Evolutionary conservation across 1,140 invertebrate genomes (phyloP).

Genomic region (Oryctes rhinoceros): DNA sequence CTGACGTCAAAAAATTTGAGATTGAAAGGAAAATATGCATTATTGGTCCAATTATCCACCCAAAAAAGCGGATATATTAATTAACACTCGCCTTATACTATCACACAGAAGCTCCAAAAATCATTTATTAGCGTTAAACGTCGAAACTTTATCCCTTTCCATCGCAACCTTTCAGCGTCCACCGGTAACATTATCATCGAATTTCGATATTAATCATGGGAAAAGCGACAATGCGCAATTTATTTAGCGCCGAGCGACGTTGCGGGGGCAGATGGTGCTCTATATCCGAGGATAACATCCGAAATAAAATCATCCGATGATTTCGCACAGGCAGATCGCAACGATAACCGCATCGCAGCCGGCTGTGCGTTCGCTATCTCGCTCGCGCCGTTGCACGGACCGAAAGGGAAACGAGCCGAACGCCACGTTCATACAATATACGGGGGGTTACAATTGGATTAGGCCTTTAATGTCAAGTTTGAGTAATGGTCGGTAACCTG

Average conservation of each 20-base stretch:
- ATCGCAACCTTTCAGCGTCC: too few relatives aligned
- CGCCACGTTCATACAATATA: slow-evolving; percentile 43
- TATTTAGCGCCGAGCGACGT: slow-evolving; percentile 3
- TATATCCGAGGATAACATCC: slow-evolving; percentile 11
- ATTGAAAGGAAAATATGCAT: too few relatives aligned
- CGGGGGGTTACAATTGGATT: slow-evolving; percentile 61
- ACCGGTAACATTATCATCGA: neutral
- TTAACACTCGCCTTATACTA: too few relatives aligned
- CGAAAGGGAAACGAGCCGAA: neutral
- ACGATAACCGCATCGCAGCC: slow-evolving; percentile 10
- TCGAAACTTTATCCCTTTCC: too few relatives aligned
- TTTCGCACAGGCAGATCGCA: slow-evolving; percentile 23
- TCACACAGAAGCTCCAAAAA: too few relatives aligned
- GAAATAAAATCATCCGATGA: slow-evolving; percentile 36
- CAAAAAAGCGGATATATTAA: too few relatives aligned
- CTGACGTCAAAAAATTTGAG: too few relatives aligned
- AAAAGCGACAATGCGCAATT: slow-evolving; percentile 17
- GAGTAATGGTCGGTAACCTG: slow-evolving; percentile 61
- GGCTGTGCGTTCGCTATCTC: neutral
- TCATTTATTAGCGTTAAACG: too few relatives aligned
- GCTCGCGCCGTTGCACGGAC: neutral
- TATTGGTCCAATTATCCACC: too few relatives aligned
- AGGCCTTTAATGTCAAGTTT: slow-evolving; percentile 61
- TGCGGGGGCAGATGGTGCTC: slow-evolving; percentile 2
- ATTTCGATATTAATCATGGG: slow-evolving; percentile 12